Conservation (phyloP, 2,888 invertebrate genomes). For the Tetranychus truncatus region DNA sequence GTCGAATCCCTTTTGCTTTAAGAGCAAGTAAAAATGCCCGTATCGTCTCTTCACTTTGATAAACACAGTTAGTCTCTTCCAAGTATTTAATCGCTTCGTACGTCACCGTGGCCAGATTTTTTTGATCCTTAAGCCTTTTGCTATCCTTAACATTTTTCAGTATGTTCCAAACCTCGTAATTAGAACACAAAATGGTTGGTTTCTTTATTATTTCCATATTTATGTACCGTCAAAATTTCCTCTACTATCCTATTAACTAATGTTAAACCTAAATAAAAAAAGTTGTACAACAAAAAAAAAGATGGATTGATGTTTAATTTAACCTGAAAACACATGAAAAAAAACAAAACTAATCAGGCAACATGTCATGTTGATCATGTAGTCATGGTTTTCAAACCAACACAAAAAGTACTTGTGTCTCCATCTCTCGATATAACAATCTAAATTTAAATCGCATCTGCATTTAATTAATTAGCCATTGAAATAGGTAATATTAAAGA, state of each 20-base stretch:
- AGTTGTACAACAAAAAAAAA: background rate
- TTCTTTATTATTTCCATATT: conserved; percentile 17
- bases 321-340: too few species aligned
- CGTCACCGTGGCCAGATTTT: conserved; percentile 19
- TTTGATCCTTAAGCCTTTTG: conserved; percentile 12
- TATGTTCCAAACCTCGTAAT: conserved; percentile 17
- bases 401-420: background rate
- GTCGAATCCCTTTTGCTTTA: conserved; percentile 13
- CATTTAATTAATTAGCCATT: background rate
- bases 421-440: background rate
- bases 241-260: too few species aligned
- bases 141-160: conserved; percentile 11
- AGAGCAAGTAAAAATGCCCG: conserved; percentile 9
- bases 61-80: conserved; percentile 10
- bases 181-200: conserved; percentile 10
- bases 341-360: too few species aligned
- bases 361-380: background rate
- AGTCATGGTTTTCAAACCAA: background rate
- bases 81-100: conserved; percentile 20
- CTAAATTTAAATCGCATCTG: background rate
- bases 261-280: background rate
- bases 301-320: too few species aligned
- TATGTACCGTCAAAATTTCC: background rate
- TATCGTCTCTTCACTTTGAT: conserved; percentile 5
- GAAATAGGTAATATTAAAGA: too few species aligned